Percentiles rank a stretch among this genome's conserved stretches.
Evolutionary conservation across 2,888 invertebrate genomes (phyloP).

Genomic region (Capitulum mitella): DNA sequence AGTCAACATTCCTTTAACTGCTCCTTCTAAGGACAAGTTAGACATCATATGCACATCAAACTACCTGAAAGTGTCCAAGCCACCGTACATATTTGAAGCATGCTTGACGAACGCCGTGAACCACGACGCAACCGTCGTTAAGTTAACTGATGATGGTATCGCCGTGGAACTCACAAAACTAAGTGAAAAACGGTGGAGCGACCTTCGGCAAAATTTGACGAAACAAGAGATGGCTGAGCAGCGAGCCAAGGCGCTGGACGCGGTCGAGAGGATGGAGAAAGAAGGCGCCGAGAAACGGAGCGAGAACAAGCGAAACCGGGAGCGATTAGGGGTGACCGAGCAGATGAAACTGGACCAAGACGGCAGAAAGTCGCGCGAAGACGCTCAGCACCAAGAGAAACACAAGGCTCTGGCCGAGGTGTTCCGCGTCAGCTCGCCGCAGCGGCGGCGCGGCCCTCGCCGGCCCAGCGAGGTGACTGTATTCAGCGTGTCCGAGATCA

Average conservation of each 20-base stretch:
- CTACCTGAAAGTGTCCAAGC: slow-evolving; percentile 58
- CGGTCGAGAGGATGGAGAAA: background rate
- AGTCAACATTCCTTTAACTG: slow-evolving; percentile 59
- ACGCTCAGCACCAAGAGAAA: slow-evolving; percentile 55
- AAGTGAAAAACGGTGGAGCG: slow-evolving; percentile 38
- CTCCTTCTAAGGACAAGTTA: slow-evolving; percentile 55
- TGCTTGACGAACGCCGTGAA: slow-evolving; percentile 58
- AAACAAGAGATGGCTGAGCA: background rate
- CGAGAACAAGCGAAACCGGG: slow-evolving; percentile 44
- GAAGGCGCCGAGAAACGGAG: no score
- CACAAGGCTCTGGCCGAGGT: slow-evolving; percentile 55
- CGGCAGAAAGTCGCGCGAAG: slow-evolving; percentile 56
- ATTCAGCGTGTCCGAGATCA: slow-evolving; percentile 39
- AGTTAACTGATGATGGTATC: slow-evolving; percentile 55
- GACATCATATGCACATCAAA: slow-evolving; percentile 61
- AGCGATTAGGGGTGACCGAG: slow-evolving; percentile 54
- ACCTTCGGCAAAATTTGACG: background rate
- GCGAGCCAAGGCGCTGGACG: background rate
- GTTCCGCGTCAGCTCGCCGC: slow-evolving; percentile 41
- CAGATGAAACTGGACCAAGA: slow-evolving; percentile 55
- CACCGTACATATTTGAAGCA: slow-evolving; percentile 66
- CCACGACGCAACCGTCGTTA: slow-evolving; percentile 57
- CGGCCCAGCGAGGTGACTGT: background rate
- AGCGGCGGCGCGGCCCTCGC: slow-evolving; percentile 38
- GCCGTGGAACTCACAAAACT: slow-evolving; percentile 60